Evolutionary conservation across 2,113 vertebrate genomes (phyloP).

Genomic region (Ramphastos sulfuratus): DNA sequence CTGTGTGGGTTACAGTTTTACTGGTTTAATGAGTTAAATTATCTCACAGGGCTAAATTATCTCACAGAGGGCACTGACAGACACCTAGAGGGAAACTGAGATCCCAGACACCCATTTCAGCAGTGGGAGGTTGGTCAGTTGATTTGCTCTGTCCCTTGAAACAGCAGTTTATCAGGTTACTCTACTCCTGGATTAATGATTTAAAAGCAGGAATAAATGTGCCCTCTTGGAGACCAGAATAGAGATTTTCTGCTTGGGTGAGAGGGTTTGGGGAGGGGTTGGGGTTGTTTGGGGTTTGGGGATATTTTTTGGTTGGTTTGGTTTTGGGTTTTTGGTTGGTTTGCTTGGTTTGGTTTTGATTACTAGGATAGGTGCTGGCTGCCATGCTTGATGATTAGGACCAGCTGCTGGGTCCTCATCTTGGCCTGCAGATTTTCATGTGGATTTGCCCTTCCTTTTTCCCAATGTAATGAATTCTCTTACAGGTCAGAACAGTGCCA

Average conservation of each 20-base stretch:
- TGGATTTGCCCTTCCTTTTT: background rate
- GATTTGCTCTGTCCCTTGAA: background rate
- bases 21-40: background rate
- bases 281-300: too few relatives aligned
- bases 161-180: background rate
- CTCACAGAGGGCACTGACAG: background rate
- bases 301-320: background rate
- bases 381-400: background rate
- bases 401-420: background rate
- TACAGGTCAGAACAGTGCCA: background rate
- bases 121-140: background rate
- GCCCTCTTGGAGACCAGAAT: background rate
- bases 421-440: background rate
- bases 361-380: background rate
- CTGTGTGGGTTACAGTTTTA: background rate
- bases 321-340: background rate
- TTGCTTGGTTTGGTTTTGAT: background rate
- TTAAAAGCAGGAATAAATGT: background rate
- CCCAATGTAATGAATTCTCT: background rate
- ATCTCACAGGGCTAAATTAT: background rate
- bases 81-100: background rate
- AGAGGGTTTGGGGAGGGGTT: background rate
- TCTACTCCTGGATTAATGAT: background rate
- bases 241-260: background rate
- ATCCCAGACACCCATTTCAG: background rate